Evolutionary conservation across 2,113 vertebrate species (phyloP), one percentile per base, ranked within the genome.

Genomic region (Entelurus aequoreus): DNA sequence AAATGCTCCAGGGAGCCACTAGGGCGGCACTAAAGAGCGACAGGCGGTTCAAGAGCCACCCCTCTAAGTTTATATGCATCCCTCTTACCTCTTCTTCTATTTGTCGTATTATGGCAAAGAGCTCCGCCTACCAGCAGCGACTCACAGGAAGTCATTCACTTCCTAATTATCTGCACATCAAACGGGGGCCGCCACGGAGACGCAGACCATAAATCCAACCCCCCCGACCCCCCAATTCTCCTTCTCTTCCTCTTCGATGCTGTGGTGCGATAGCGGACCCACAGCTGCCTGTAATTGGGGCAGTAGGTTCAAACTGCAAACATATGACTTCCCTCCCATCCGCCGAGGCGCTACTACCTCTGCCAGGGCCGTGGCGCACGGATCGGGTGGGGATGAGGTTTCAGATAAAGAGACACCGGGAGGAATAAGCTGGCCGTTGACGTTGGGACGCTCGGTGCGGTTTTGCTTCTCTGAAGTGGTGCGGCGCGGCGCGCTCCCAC

Each of bases 111-210:
- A 82, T 76, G 60, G 68, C 37, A 73, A 75, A 66, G 64, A 72
- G 68, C 70, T 72, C 58, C 68, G 59, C 79, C 68, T 80, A 84
- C 73, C 70, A 91, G 84, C 86, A 86, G 78, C 82, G 87, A 77
- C 86, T 87, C 89, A 91, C 90, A 91, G 91, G 92, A 93, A 93
- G 91, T 93, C 88, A 90, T 92, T 94, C 91, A 92, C 88, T 90
- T 91, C 88, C 85, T 93, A 93, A 98, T 95, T 92, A 91, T 91
- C 91, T 88, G 80, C 87, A 92, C 92, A 92, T 92, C 93, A 93
- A 94, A 92, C 88, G 85, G 85, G 78, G 83, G 90, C 90, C 87
- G 84, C 85, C 86, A 80, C 85, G 80, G 89, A 82, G 88, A 86
- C 71, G 75, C 87, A 87, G 88, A 91, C 90, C 93, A 92, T 94